phyloP scores from a whole-genome alignment of 2,113 vertebrate genomes.

The Coracopsis vasa region DNA sequence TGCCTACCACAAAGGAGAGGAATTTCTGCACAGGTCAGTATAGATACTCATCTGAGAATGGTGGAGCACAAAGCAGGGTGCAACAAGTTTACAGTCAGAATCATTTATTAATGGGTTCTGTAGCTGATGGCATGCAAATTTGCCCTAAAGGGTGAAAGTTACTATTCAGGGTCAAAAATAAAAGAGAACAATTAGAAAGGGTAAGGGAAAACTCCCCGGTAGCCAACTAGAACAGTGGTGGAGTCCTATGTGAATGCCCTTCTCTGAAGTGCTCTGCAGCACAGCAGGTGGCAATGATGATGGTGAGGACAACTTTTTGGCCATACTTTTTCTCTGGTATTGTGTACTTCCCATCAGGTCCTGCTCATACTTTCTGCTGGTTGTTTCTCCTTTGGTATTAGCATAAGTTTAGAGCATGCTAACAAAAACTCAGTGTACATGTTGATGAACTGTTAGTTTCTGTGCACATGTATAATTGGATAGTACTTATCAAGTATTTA shows the following conservation, averaged over 20 bases:
- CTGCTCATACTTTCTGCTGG: background rate
- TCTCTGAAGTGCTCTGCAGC: background rate
- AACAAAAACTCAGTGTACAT: background rate
- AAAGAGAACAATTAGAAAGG: background rate
- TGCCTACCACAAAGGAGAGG: slow-evolving; percentile 85
- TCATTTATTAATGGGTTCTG: background rate
- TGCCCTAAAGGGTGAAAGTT: background rate
- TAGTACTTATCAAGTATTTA: background rate
- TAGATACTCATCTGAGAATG: background rate
- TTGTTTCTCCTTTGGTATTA: background rate
- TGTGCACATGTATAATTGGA: background rate
- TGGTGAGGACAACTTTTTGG: background rate
- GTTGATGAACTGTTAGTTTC: background rate
- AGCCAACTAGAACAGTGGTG: background rate
- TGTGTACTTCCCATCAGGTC: background rate
- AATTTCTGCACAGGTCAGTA: slow-evolving; percentile 87
- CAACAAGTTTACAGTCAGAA: background rate
- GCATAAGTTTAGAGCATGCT: background rate
- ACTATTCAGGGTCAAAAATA: background rate
- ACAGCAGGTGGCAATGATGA: background rate
- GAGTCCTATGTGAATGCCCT: background rate
- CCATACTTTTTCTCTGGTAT: background rate
- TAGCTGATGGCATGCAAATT: background rate
- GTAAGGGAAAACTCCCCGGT: background rate
- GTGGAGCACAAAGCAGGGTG: background rate